phyloP scores from a whole-genome alignment of 2,888 invertebrate genomes.

The Dusona sp. region DNA sequence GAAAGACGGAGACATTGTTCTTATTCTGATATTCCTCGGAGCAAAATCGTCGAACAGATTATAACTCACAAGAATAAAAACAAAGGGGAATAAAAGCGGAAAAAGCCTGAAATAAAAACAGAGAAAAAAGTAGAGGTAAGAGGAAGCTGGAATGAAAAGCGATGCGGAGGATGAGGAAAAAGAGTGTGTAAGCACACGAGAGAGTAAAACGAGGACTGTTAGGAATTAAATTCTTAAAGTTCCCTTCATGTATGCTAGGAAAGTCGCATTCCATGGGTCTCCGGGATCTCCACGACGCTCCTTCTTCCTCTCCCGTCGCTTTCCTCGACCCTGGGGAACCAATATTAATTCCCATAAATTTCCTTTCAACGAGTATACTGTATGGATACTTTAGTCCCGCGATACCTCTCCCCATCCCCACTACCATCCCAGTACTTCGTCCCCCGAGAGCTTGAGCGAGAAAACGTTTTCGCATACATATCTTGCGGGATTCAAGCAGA shows the following conservation, averaged over 20 bases:
- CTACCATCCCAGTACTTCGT: conserved; percentile 58
- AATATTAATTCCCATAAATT: conserved; percentile 85
- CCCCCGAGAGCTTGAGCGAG: conserved; percentile 53
- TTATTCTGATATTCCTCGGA: conserved; percentile 86
- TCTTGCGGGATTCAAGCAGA: conserved; percentile 59
- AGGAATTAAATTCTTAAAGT: conserved; percentile 85
- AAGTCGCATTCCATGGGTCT: conserved; percentile 84
- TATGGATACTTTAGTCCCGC: conserved; percentile 74
- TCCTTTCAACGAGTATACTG: conserved; percentile 82
- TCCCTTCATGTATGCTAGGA: conserved; percentile 82
- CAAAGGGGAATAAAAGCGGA: conserved; percentile 79
- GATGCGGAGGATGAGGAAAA: conserved; percentile 53
- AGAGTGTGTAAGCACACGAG: conserved; percentile 70
- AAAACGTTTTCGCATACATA: conserved; percentile 52
- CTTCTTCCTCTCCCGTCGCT: conserved; percentile 64
- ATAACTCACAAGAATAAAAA: conserved; percentile 56
- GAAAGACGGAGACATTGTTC: conserved; percentile 84
- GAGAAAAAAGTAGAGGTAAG: conserved; percentile 38
- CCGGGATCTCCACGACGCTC: conserved; percentile 74
- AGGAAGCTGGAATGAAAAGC: conserved; percentile 60
- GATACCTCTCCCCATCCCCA: conserved; percentile 38
- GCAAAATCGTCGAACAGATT: conserved; percentile 53
- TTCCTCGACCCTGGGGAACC: conserved; percentile 78
- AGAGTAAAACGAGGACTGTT: conserved; percentile 64
- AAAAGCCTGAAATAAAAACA: conserved; percentile 54